Base-by-base conservation (phyloP, 2,113 vertebrate species). In the Brachirus orientalis region DNA sequence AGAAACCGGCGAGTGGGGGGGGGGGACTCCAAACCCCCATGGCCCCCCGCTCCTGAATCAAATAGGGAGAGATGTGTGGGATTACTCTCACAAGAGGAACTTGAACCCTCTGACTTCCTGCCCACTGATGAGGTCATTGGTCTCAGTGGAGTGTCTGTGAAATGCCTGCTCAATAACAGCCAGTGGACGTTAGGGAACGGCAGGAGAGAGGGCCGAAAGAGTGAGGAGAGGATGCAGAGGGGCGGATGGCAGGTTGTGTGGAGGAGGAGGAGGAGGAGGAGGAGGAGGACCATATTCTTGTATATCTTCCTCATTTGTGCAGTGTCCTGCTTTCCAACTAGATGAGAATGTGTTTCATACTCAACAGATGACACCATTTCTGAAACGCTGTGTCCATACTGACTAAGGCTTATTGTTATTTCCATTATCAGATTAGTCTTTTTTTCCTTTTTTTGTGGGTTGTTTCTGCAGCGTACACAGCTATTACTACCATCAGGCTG, bases 101-200 rank as follows among this genome's bases (percentile, higher is more conserved):
- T 88, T 87, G 86, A 92, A 89, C 88, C 89, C 89, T 85, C 83
- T 79, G 78, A 92, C 90, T 94, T 94, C 92, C 93, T 93, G 91
- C 85, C 88, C 18, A 20, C 77, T 83, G 88, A 90, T 94, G 93
- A 94, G 90, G 88, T 93, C 93, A 93, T 83, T 45, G 46, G 88
- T 93, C 91, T 92, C 86, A 47, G 69, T 83, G 92, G 91, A 91
- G 87, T 72, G 89, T 92, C 86, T 88, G 87, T 80, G 79, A 92
- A 92, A 92, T 83, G 86, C 87, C 84, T 85, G 88, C 70, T 85
- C 86, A 85, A 70, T 83, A 86, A 86, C 81, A 89, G 77, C 54
- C 55, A 65, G 68, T 47, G 69, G 83, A 88, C 60, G 75, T 79
- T 69, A 50, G 68, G 63, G 72, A 38, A 73, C 10, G 14, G 11